Base-by-base conservation (phyloP, 2,888 invertebrate genomes). In the Stictocephala bisonia region DNA sequence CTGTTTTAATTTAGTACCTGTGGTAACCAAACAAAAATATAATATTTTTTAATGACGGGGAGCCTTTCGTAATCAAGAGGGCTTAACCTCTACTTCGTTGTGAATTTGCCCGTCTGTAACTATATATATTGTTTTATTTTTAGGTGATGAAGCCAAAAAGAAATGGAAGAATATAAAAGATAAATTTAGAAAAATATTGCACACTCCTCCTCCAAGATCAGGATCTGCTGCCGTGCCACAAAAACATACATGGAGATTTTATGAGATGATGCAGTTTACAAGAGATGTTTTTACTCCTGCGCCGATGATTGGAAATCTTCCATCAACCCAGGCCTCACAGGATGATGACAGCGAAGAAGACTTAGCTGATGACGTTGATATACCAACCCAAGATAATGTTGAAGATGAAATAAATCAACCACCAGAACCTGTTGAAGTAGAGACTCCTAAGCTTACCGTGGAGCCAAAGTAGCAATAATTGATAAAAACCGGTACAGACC, bases 161-260 rank as follows among this genome's bases (percentile, higher is more conserved):
- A 44, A 26, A 11, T 67, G 67, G 67, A 67, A 67, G 27, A 67
- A 67, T 26, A 26, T 44, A 13, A 41, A 48, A 26, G 44, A 67
- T 26, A 48, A 41, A 44, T 67, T 24, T 26, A 18, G 48, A 24
- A 67, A 26, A 48, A 11, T n/a, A 67, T 3, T 67, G 13, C 20
- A 48, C 1, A 67, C 22, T 24, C 44, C 67, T 41, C 44, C 26
- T 29, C 58, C 31, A 24, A 58, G 29, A 58, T 58, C 58, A 58
- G 58, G 58, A 58, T 58, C 58, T 9, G 58, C 9, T 9, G 58
- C 29, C 6, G 18, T 58, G 6, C 9, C 27, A 26, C 1, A 1
- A 22, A 29, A 68, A 50, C n/a, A 22, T 41, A 31, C 22, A 48
- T 68, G 68, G 68, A 11, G 29, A 2, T 68, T 27, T 15, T 50